Evolutionary conservation across 64 coral and sea anemone genomes (phyloP).

Genomic region (Montipora cactus): DNA sequence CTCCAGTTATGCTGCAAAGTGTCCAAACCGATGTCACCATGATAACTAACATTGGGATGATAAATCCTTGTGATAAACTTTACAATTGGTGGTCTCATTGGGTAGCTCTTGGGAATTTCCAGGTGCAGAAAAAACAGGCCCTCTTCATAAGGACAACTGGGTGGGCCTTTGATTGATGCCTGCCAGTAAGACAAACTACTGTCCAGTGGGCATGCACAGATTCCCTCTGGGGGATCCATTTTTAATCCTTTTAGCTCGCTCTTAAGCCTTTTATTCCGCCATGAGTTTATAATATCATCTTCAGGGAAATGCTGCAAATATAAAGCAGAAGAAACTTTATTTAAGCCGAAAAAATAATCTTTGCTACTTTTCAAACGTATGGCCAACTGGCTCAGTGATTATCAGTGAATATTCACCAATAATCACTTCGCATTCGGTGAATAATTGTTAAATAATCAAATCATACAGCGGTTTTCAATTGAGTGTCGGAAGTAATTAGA

Average conservation of each 20-base stretch:
- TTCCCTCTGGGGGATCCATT: slow-evolving; percentile 71
- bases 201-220: slow-evolving; percentile 72
- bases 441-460: too few species aligned
- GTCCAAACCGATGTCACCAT: slow-evolving; percentile 79
- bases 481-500: too few species aligned
- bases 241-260: slow-evolving; percentile 71
- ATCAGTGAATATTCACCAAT: too few species aligned
- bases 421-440: too few species aligned
- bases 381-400: too few species aligned
- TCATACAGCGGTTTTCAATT: too few species aligned
- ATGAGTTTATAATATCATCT: slow-evolving; percentile 67
- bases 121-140: slow-evolving; percentile 79
- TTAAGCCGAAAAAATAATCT: too few species aligned
- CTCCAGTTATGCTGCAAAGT: slow-evolving; percentile 68
- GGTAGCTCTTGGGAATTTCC: slow-evolving; percentile 78
- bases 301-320: slow-evolving; percentile 51
- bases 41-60: slow-evolving; percentile 82
- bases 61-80: slow-evolving; percentile 77
- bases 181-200: slow-evolving; percentile 75
- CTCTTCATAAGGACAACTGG: slow-evolving; percentile 69
- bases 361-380: too few species aligned
- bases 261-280: slow-evolving; percentile 67
- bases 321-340: neutral
- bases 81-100: slow-evolving; percentile 67
- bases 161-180: slow-evolving; percentile 76